Evolutionary conservation across 2,888 invertebrate species (phyloP), one percentile per base, ranked within the genome.

Genomic region (Synergus laeviventris): DNA sequence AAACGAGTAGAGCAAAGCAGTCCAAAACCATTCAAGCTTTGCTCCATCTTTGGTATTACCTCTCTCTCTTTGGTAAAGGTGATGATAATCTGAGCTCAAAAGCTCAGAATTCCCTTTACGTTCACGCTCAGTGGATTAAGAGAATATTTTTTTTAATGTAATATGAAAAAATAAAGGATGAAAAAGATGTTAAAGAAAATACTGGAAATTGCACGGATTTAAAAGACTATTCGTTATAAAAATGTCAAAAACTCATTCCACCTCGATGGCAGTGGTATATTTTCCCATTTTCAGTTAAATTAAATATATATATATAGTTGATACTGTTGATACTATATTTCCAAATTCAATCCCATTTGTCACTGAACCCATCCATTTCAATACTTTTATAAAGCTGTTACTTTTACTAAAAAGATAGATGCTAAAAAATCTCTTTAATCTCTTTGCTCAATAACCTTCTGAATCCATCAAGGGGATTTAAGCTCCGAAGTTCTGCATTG

Each of bases 11-110:
- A 31, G 49, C 8, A 49, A 66, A 66, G 45, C 49, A 49, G 49
- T 31, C n/a, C 49, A 45, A 70, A 31, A 31, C 45, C n/a, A 49
- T 49, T 70, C 49, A 36, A 70, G 49, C 16, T 70, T 56, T 56
- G 14, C 14, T 56, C 21, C 21, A 56, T 21, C 14, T 56, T 12
- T 5, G 1, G 14, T 3, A 56, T 56, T n/a, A 49, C 56, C 4
- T 56, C 14, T 21, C 14, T 21, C 21, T 12, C 56, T 21, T 12
- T 11, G 56, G 12, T 24, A 24, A 24, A 5, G 4, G 21, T 56
- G 21, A 56, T 56, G 12, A 56, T 21, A 56, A 21, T 56, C 56
- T 56, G 56, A 12, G 21, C 14, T 18, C 3, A 1, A 56, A 56
- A 56, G 11, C 21, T 56, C 11, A 21, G 21, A 12, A 56, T 21